These are phyloP conservation scores for Sinella curviseta DNA, from an alignment of 1,140 invertebrate genomes.

Conservation along the genomic window DNA sequence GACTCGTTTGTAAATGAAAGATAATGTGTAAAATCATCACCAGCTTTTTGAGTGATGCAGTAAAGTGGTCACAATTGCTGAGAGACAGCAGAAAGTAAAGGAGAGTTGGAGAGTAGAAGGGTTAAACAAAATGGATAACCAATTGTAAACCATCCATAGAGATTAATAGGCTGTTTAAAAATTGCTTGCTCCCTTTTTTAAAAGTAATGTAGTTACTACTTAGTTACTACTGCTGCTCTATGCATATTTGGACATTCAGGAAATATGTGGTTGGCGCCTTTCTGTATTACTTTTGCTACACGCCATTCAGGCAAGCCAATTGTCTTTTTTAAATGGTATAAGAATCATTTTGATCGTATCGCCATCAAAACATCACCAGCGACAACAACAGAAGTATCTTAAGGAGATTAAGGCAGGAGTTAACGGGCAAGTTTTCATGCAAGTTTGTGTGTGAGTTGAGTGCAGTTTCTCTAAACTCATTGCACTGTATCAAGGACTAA, in stretches of 20 bases:
- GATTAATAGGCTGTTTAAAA: no score
- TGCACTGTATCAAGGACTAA: no score
- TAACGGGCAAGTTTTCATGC: neutral
- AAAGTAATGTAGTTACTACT: no score
- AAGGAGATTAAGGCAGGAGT: neutral
- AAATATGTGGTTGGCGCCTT: neutral
- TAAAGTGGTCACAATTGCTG: no score
- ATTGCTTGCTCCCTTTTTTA: neutral
- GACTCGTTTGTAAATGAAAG: neutral
- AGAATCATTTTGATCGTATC: no score
- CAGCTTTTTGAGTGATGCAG: neutral
- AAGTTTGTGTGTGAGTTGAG: no score
- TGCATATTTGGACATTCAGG: constrained; percentile 13
- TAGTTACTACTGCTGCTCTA: neutral
- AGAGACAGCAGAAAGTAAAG: no score
- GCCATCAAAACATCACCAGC: neutral
- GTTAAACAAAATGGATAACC: neutral
- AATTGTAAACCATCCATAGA: neutral
- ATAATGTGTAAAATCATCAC: neutral
- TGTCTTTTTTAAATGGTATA: neutral
- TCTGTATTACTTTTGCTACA: neutral
- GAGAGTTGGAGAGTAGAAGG: no score
- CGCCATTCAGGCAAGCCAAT: neutral
- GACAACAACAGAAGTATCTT: no score
- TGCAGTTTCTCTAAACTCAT: no score